Percentiles rank a stretch among this genome's conserved stretches.
Evolutionary conservation across 1,140 invertebrate species (phyloP).

Genomic region (Platyscapa corneri): DNA sequence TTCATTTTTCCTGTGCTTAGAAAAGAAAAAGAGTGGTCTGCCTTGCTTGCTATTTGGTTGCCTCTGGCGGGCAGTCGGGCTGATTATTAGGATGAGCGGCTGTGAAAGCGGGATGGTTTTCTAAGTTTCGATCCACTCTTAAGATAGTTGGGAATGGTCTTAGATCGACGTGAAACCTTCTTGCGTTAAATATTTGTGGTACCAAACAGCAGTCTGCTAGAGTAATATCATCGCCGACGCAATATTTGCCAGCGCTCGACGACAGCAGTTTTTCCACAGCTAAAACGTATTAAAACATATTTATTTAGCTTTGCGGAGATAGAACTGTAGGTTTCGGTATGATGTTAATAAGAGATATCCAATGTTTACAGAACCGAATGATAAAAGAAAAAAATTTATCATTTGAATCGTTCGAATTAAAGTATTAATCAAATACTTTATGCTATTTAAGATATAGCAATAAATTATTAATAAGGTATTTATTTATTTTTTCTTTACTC

Average conservation of each 20-base stretch:
- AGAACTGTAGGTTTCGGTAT: too few species aligned
- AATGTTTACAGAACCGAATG: too few species aligned
- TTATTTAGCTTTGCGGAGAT: too few species aligned
- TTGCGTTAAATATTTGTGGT: conserved; percentile 93
- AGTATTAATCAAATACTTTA: not conserved
- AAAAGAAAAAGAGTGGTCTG: conserved; percentile 75
- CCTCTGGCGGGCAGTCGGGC: conserved; percentile 92
- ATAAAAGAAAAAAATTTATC: not conserved
- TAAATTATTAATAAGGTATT: too few species aligned
- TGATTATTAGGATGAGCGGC: conserved; percentile 91
- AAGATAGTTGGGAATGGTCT: conserved; percentile 91
- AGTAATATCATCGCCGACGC: conserved; percentile 94
- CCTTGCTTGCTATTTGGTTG: conserved; percentile 81
- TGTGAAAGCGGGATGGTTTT: conserved; percentile 90
- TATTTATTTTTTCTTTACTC: too few species aligned
- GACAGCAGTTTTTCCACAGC: conserved; percentile 92
- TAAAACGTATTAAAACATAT: conserved; percentile 62
- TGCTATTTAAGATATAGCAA: too few species aligned
- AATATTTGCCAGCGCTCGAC: conserved; percentile 92
- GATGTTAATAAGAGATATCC: too few species aligned
- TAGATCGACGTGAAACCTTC: conserved; percentile 94
- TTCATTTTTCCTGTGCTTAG: conserved; percentile 58
- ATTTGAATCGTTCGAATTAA: not conserved
- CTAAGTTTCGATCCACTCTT: conserved; percentile 88
- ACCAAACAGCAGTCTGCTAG: conserved; percentile 96